Evolutionary conservation across 2,113 vertebrate species (phyloP).

Genomic region (Piliocolobus tephrosceles): DNA sequence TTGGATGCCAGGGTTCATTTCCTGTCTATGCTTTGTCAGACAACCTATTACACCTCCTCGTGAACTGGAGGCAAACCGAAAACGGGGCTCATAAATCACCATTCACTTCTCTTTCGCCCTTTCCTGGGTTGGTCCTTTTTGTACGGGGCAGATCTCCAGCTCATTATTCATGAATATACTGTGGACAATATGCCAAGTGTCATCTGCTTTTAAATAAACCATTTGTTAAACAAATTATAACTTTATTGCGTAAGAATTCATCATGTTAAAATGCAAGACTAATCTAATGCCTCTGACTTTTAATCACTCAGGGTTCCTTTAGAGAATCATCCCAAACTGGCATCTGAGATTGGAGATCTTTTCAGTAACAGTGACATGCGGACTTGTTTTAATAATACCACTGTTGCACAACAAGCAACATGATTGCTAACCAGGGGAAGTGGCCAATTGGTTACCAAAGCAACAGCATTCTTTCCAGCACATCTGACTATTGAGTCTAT

Average conservation of each 20-base stretch:
- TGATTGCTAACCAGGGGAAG: constrained; percentile 75
- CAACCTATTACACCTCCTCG: constrained; percentile 97
- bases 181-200: constrained; percentile 86
- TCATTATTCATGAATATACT: constrained; percentile 87
- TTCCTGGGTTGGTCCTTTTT: constrained; percentile 82
- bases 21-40: constrained; percentile 98
- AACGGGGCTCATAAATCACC: constrained; percentile 93
- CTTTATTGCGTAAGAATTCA: constrained; percentile 78
- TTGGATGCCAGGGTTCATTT: constrained; percentile 99
- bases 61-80: constrained; percentile 91
- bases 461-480: constrained; percentile 82
- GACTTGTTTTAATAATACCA: constrained; percentile 82
- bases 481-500: constrained; percentile 84
- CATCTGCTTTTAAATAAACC: constrained; percentile 86
- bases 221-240: constrained; percentile 85
- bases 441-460: constrained; percentile 80
- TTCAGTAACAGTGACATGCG: constrained; percentile 77
- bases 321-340: constrained; percentile 78
- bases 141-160: constrained; percentile 83
- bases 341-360: constrained; percentile 74
- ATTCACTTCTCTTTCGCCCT: constrained; percentile 86
- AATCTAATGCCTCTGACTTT: constrained; percentile 77
- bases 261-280: constrained; percentile 78
- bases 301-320: constrained; percentile 79
- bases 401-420: constrained; percentile 77